phyloP scores from a whole-genome alignment of 2,888 invertebrate species.

The Mythimna lalbum region DNA sequence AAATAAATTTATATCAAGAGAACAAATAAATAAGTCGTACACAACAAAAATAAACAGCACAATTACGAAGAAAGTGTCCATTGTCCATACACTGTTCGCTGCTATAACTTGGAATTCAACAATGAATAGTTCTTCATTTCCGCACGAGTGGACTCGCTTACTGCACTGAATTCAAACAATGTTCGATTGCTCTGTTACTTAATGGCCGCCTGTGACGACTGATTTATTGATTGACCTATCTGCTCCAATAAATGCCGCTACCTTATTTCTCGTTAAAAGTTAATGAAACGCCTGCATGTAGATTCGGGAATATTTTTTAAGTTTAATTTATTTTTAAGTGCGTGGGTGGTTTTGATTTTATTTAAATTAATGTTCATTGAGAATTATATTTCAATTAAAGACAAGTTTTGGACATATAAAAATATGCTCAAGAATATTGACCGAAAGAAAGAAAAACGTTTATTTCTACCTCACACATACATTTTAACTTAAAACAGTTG shows the following conservation, averaged over 20 bases:
- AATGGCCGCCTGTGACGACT: conserved; percentile 61
- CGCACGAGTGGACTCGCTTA: conserved; percentile 52
- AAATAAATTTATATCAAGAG: background rate
- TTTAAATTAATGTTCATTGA: too few relatives aligned
- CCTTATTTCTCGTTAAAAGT: conserved; percentile 47
- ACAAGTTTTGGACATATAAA: too few relatives aligned
- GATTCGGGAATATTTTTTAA: background rate
- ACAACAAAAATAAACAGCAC: conserved; percentile 2
- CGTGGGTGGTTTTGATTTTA: background rate
- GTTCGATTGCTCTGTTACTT: conserved; percentile 65
- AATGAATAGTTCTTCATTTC: conserved; percentile 64
- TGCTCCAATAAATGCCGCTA: conserved; percentile 37
- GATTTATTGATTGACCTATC: conserved; percentile 67
- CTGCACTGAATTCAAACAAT: conserved; percentile 64
- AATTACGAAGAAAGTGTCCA: conserved; percentile 16
- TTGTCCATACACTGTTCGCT: conserved; percentile 10
- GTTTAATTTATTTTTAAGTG: background rate
- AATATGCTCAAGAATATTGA: too few relatives aligned
- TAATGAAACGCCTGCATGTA: conserved; percentile 29
- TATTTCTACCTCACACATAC: too few relatives aligned
- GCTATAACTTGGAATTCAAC: conserved; percentile 54
- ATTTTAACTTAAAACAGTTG: too few relatives aligned
- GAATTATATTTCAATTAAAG: too few relatives aligned
- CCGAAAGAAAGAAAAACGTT: too few relatives aligned
- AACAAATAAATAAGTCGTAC: background rate